Evolutionary conservation across 2,797 vertebrate species (phyloP).

Genomic region (Dendrocincla fuliginosa): DNA sequence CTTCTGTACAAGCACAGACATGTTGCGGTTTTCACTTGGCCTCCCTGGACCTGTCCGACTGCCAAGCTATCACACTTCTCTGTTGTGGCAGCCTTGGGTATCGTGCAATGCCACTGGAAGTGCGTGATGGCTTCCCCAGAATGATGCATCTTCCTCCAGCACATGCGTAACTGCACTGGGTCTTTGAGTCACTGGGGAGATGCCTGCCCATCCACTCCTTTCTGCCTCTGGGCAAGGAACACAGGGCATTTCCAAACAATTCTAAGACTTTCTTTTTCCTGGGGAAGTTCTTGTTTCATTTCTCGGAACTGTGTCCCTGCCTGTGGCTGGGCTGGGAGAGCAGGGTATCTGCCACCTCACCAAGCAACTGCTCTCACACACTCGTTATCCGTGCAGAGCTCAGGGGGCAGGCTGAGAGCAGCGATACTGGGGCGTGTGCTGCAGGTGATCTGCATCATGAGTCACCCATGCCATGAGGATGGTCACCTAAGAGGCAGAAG

Average conservation of each 20-base stretch:
- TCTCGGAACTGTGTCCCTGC: neutral
- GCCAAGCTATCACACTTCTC: neutral
- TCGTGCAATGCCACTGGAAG: neutral
- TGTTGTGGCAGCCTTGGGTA: neutral
- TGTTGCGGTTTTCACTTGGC: neutral
- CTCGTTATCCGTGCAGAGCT: rapidly evolving
- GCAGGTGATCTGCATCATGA: neutral
- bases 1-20: neutral
- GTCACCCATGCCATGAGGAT: rapidly evolving
- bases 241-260: neutral
- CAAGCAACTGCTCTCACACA: neutral
- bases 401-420: neutral
- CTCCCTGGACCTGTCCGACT: neutral
- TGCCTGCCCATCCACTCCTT: neutral
- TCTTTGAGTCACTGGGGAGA: neutral
- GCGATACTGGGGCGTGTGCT: neutral
- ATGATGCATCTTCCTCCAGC: neutral
- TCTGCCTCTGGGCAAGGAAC: neutral
- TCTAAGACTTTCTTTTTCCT: neutral
- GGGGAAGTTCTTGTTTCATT: neutral
- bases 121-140: neutral
- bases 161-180: neutral
- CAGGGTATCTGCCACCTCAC: neutral
- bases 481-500: neutral
- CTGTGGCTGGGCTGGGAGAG: neutral